phyloP scores from a whole-genome alignment of 2,113 vertebrate species.

The Oreotragus oreotragus region DNA sequence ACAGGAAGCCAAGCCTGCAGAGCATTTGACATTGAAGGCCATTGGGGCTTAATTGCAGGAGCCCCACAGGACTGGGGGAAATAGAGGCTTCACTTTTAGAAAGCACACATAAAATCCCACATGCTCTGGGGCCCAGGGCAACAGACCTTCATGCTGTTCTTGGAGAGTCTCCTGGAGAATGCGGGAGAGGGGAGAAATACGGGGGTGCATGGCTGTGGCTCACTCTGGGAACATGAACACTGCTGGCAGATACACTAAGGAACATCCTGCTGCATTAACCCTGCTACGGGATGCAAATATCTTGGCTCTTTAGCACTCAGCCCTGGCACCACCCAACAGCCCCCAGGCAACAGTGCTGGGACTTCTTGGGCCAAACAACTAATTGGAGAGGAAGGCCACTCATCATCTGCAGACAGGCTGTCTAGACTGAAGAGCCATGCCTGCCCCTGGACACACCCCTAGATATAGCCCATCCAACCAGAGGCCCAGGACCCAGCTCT shows the following conservation, averaged over 20 bases:
- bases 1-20: neutral
- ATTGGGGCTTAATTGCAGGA: fast-evolving
- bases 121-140: neutral
- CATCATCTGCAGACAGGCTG: neutral
- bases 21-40: neutral
- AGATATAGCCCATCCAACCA: neutral
- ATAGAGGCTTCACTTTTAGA: neutral
- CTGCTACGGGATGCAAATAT: too few relatives aligned
- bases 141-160: neutral
- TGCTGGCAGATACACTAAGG: neutral
- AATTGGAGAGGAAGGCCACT: neutral
- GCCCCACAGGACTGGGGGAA: neutral
- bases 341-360: neutral
- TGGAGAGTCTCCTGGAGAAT: neutral
- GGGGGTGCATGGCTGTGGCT: neutral
- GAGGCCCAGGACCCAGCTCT: neutral
- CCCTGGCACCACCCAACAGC: neutral
- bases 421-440: too few relatives aligned
- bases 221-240: neutral
- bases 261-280: neutral
- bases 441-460: neutral
- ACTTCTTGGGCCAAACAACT: neutral
- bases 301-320: neutral
- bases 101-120: neutral
- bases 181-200: fast-evolving